Percentiles rank a stretch among this genome's conserved stretches.
These are phyloP conservation scores for Ursus arctos DNA, from an alignment of 2,113 vertebrate species.

Conservation along the genomic window DNA sequence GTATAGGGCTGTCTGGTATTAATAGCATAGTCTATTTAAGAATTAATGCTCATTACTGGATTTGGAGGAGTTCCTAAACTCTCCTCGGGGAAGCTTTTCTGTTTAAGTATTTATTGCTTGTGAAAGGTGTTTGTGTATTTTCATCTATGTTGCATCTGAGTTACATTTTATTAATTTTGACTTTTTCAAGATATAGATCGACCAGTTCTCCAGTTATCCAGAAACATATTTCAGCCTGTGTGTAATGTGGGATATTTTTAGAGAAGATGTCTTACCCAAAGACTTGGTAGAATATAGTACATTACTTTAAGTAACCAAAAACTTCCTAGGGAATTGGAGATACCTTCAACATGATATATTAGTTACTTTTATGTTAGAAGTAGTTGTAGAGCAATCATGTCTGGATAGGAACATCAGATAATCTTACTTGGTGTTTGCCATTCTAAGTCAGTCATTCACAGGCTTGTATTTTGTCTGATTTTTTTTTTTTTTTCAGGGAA, in stretches of 20 bases:
- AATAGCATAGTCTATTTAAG: not conserved
- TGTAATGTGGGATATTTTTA: slow-evolving; percentile 13
- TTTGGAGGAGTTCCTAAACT: not conserved
- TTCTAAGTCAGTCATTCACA: not conserved
- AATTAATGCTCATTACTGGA: not conserved
- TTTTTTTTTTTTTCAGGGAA: not conserved
- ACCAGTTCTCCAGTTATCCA: not conserved
- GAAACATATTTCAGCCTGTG: not conserved
- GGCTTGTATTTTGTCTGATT: not conserved
- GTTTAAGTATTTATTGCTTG: not conserved
- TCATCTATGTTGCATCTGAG: not conserved
- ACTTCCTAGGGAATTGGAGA: not conserved
- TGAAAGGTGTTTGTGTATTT: slow-evolving; percentile 17
- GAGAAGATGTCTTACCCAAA: not conserved
- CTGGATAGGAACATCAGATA: not conserved
- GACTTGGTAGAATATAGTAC: not conserved
- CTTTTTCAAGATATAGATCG: not conserved
- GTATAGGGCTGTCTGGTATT: not conserved
- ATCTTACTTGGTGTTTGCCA: not conserved
- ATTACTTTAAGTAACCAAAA: not conserved
- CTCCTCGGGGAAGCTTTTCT: not conserved
- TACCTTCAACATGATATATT: not conserved
- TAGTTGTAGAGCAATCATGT: not conserved
- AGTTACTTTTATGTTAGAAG: not conserved
- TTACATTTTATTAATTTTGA: not conserved